A percentile compares a stretch with the other conserved stretches of the same genome.
Conservation (phyloP, 64 coral and sea anemone genomes). For the Cladopsammia gracilis region DNA sequence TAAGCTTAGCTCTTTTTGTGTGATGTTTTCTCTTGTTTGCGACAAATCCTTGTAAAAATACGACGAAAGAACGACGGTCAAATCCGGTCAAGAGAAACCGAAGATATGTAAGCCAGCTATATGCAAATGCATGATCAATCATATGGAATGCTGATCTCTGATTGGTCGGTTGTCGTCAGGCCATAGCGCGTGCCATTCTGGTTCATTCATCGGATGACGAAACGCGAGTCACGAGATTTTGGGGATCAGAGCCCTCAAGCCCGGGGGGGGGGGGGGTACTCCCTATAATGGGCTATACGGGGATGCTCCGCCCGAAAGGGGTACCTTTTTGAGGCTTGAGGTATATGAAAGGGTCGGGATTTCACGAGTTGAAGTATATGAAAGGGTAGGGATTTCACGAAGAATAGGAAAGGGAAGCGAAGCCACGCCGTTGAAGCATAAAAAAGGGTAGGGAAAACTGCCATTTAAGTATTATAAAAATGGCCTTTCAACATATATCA, state of each 20-base stretch:
- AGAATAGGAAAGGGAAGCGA: too few species aligned
- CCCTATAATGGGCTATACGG: too few species aligned
- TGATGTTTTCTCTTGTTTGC: background rate
- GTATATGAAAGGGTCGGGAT: too few species aligned
- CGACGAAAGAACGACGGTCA: background rate
- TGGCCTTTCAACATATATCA: too few species aligned
- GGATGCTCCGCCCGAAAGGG: too few species aligned
- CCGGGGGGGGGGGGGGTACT: too few species aligned
- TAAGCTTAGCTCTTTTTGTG: background rate
- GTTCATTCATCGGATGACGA: constrained; percentile 10
- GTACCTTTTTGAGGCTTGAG: too few species aligned
- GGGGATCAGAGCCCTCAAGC: background rate
- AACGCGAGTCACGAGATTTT: constrained; percentile 8
- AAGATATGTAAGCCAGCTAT: background rate
- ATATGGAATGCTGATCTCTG: background rate
- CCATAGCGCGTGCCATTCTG: background rate
- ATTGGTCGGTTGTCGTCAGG: constrained; percentile 26
- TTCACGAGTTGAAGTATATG: too few species aligned
- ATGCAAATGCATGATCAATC: background rate
- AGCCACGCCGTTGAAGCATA: too few species aligned
- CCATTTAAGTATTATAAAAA: too few species aligned
- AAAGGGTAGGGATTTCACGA: too few species aligned
- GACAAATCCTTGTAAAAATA: background rate
- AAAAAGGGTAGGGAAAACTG: too few species aligned
- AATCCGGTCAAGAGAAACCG: background rate